phyloP scores from a whole-genome alignment of 2,888 invertebrate species.

The Coenonympha glycerion region DNA sequence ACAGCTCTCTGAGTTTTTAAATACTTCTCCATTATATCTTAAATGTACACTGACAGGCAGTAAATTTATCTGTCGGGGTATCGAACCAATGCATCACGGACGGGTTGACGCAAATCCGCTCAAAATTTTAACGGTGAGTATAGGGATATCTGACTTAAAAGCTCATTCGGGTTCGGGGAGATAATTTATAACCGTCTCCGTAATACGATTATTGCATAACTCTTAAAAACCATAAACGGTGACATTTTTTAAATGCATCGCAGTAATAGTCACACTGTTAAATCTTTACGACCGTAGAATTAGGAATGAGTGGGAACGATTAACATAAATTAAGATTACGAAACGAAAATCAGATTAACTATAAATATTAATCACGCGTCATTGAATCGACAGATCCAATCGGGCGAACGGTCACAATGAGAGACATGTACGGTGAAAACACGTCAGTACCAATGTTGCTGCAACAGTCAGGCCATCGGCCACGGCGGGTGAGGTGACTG shows the following conservation, averaged over 20 bases:
- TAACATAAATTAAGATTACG: slow-evolving; percentile 4
- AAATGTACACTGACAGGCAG: slow-evolving; percentile 21
- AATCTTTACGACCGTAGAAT: slow-evolving; percentile 2
- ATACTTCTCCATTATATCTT: slow-evolving; percentile 13
- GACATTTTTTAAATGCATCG: slow-evolving; percentile 20
- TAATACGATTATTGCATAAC: slow-evolving; percentile 58
- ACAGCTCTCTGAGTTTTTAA: slow-evolving; percentile 16
- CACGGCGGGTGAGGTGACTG: slow-evolving; percentile 40
- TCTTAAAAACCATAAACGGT: slow-evolving; percentile 22
- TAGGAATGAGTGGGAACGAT: background rate
- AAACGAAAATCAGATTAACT: slow-evolving; percentile 6
- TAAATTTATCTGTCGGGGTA: slow-evolving; percentile 28
- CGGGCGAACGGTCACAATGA: background rate
- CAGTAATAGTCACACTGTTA: slow-evolving; percentile 13
- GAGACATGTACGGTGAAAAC: slow-evolving; percentile 1
- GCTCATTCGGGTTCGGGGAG: slow-evolving; percentile 46
- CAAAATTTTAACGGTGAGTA: slow-evolving; percentile 66
- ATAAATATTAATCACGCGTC: background rate
- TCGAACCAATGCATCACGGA: slow-evolving; percentile 54
- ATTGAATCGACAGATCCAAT: background rate
- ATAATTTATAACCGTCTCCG: slow-evolving; percentile 48
- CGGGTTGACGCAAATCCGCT: slow-evolving; percentile 68
- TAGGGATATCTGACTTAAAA: slow-evolving; percentile 45
- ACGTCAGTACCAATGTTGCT: slow-evolving; percentile 9
- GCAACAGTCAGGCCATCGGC: slow-evolving; percentile 28